Base-by-base conservation (phyloP, 2,113 vertebrate species). In the Microcebus griseorufus region DNA sequence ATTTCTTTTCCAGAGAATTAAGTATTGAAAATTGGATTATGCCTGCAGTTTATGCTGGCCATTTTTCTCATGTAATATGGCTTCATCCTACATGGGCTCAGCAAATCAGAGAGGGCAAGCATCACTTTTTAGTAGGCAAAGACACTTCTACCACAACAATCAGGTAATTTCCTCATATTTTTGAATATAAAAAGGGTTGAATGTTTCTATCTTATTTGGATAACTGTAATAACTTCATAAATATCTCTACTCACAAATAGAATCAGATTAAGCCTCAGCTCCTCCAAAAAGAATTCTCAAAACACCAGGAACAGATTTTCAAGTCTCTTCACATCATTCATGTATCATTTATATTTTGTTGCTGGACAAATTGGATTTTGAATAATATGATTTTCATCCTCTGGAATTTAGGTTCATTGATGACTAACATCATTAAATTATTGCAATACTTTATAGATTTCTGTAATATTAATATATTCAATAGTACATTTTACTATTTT, bases 21-120 rank as follows among this genome's bases (percentile, higher is more conserved):
- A 99, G 99, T 97, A 99, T 99, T 98, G 99, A 99, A 85, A 99
- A 99, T 97, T 99, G 99, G 99, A 99, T 99, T 88, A 99, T 99
- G 99, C 99, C 99, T 90, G 99, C 99, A 98, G 99, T 99, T 67
- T 99, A 99, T 67, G 99, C 99, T 64, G 99, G 99, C 18, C 99
- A 99, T 42, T 98, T 99, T 97, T 99, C 99, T 85, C 98, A 98
- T 29, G 99, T 99, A 4, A 93, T 99, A 3, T 99, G 99, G 99
- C 97, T 99, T 96, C 99, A 99, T 97, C 99, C 99, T 0, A 98
- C 97, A 39, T 99, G 99, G 99, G 99, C 99, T 97, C 99, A 99
- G 98, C 99, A 99, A 98, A 99, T 99, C 97, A 98, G 93, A 0
- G 99, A 99, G 92, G 99, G 99, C 11, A 99, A 99, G 39, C 99